Evolutionary conservation across 2,888 invertebrate genomes (phyloP).

Genomic region (Podotricha telesiphe): DNA sequence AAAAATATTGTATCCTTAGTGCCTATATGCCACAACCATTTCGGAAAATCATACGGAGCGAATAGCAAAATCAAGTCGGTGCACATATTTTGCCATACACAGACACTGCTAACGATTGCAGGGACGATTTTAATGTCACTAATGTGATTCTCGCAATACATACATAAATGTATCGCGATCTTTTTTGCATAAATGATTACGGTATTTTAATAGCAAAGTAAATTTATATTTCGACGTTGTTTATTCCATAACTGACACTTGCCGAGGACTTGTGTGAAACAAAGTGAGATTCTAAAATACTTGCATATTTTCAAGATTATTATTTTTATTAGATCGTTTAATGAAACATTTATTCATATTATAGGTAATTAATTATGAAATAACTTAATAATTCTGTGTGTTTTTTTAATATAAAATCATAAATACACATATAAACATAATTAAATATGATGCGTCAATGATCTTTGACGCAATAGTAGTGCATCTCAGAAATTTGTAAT

Average conservation of each 20-base stretch:
- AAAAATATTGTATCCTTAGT: constrained; percentile 82
- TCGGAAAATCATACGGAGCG: constrained; percentile 84
- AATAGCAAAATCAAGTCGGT: constrained; percentile 68
- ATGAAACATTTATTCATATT: background rate
- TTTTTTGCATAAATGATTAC: constrained; percentile 56
- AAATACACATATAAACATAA: no score
- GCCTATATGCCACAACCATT: constrained; percentile 77
- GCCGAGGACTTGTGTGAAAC: constrained; percentile 1
- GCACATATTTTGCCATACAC: constrained; percentile 80
- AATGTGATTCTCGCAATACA: constrained; percentile 76
- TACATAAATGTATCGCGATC: constrained; percentile 67
- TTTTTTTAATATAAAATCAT: no score
- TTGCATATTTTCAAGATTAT: background rate
- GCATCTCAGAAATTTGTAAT: no score
- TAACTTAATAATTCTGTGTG: no score
- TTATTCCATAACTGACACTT: constrained; percentile 35
- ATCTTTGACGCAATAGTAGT: background rate
- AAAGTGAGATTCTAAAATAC: background rate
- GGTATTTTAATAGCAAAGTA: constrained; percentile 48
- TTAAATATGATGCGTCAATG: no score
- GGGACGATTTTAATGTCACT: constrained; percentile 78
- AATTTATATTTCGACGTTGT: constrained; percentile 41
- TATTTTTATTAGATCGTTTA: background rate
- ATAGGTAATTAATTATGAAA: background rate
- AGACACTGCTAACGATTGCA: constrained; percentile 77